Base-by-base conservation (phyloP, 2,888 invertebrate genomes). In the Hypolimnas misippus region DNA sequence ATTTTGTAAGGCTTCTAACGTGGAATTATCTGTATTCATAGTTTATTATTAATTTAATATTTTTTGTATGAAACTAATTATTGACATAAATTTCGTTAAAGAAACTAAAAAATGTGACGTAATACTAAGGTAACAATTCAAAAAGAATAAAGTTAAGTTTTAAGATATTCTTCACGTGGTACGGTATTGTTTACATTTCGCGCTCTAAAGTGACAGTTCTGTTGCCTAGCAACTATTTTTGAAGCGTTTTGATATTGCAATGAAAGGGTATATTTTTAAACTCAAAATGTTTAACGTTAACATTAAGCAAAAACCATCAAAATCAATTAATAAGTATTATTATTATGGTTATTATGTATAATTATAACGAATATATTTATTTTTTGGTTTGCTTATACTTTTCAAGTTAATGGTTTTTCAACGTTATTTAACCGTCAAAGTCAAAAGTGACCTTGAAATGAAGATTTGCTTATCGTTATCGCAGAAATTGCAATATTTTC, bases 161-260 rank as follows among this genome's bases (percentile, higher is more conserved):
- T 5, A 17, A 17, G 8, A 12, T 44, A 42, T 21, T 5, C 38
- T 21, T 25, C 61, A 61, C 42, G 31, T 38, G 44, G 17, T 31
- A 16, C 8, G 12, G 33, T 35, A 57, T 60, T 89, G 87, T 90
- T 89, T 89, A 87, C 89, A 82, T 86, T 89, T 87, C 82, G 81
- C 86, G 87, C 81, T 76, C 63, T 63, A 65, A 67, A 69, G 61
- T 76, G 72, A 74, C 75, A 75, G 70, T 62, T 60, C 42, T 38
- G 89, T 89, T 84, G 82, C 89, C 71, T 73, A 71, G 89, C 77
- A 82, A 86, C 83, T 25, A 17, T n/a, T 40, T 29, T 33, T 14
- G 19, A 35, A 10, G 14, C 16, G 38, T 33, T 12, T 16, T 29
- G 29, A n/a, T 12, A 46, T 40, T 40, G 19, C n/a, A 12, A 0